Conservation (phyloP, 2,113 vertebrate species). For the Tragelaphus scriptus region DNA sequence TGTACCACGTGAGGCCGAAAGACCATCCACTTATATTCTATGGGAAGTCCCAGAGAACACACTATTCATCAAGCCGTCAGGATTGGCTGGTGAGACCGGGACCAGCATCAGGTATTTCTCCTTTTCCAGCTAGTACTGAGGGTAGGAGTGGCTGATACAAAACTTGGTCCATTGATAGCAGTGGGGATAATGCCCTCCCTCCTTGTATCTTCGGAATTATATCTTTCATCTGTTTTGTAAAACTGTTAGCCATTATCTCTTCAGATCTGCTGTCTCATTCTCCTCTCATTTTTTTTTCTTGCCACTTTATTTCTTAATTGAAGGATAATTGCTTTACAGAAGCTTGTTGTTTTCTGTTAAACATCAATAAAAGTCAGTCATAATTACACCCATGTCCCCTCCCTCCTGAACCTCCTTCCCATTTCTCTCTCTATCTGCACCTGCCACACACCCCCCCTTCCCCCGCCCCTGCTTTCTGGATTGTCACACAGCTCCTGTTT, state of each 20-base stretch:
- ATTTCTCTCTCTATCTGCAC: neutral
- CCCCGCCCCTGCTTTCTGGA: neutral
- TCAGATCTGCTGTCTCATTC: neutral
- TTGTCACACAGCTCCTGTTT: neutral
- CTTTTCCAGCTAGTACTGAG: neutral
- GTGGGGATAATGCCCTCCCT: neutral
- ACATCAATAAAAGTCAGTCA: neutral
- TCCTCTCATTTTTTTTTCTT: neutral
- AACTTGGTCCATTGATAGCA: neutral
- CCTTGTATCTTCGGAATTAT: neutral
- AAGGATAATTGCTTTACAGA: neutral
- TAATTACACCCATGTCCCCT: neutral
- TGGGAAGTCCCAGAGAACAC: neutral
- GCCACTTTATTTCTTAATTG: neutral
- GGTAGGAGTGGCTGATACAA: neutral
- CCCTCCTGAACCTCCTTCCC: neutral
- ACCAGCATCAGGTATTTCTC: neutral
- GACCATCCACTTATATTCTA: neutral
- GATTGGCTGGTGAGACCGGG: neutral
- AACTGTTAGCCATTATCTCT: neutral
- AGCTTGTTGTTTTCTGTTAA: neutral
- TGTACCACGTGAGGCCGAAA: neutral
- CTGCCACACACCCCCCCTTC: too few species aligned
- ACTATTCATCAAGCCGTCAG: neutral
- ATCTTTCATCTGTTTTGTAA: neutral